phyloP scores from a whole-genome alignment of 2,113 vertebrate species.

The Cebidichthys violaceus region DNA sequence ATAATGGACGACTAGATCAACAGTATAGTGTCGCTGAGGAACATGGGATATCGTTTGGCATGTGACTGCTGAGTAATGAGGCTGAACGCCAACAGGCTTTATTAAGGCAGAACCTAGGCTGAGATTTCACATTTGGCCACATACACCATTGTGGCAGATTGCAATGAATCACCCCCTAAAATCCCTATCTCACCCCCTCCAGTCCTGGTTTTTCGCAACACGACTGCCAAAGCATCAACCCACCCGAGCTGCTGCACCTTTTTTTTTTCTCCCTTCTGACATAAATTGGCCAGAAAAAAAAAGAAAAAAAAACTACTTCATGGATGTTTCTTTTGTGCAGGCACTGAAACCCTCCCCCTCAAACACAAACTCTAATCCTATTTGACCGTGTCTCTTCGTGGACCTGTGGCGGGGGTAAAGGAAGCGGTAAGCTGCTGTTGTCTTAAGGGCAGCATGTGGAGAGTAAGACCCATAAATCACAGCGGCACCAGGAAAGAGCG shows the following conservation, averaged over 20 bases:
- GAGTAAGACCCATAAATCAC: conserved; percentile 73
- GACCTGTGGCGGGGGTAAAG: conserved; percentile 58
- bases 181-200: conserved; percentile 74
- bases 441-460: conserved; percentile 73
- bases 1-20: conserved; percentile 30
- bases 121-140: conserved; percentile 73
- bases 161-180: conserved; percentile 78
- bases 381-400: conserved; percentile 71
- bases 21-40: conserved; percentile 34
- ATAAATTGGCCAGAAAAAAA: conserved; percentile 73
- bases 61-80: conserved; percentile 74
- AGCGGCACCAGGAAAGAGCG: conserved; percentile 55
- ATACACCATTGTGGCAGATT: conserved; percentile 74
- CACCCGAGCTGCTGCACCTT: conserved; percentile 68
- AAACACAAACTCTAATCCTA: conserved; percentile 72
- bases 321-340: conserved; percentile 62
- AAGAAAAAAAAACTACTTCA: conserved; percentile 53
- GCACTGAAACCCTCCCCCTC: conserved; percentile 48
- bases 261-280: conserved; percentile 70
- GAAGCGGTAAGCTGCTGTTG: conserved; percentile 71
- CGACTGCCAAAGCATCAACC: conserved; percentile 73
- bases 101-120: conserved; percentile 71
- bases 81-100: conserved; percentile 72
- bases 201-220: conserved; percentile 67
- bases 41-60: conserved; percentile 69